A percentile compares a stretch with the other conserved stretches of the same genome.
phyloP scores from a whole-genome alignment of 2,888 invertebrate species.

The Junonia oenone region DNA sequence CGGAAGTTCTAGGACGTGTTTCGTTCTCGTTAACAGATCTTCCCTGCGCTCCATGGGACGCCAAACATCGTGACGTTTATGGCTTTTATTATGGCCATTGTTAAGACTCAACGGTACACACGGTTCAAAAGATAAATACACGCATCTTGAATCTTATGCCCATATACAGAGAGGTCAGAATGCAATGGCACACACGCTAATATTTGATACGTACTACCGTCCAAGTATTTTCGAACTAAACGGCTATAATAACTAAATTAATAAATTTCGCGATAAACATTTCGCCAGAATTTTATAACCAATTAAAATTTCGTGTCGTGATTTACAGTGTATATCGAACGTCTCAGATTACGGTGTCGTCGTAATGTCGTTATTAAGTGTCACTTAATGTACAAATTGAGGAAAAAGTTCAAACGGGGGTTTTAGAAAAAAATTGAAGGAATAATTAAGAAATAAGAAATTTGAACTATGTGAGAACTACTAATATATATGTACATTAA shows the following conservation, averaged over 20 bases:
- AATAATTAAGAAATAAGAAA: too few relatives aligned
- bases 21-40: slow-evolving; percentile 67
- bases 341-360: background rate
- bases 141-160: background rate
- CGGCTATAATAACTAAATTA: slow-evolving; percentile 10
- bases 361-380: background rate
- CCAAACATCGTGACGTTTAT: slow-evolving; percentile 66
- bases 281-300: slow-evolving; percentile 1
- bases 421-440: background rate
- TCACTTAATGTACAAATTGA: background rate
- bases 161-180: slow-evolving; percentile 11
- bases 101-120: slow-evolving; percentile 43
- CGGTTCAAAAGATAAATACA: slow-evolving; percentile 4
- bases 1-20: slow-evolving; percentile 55
- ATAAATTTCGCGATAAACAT: slow-evolving; percentile 14
- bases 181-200: background rate
- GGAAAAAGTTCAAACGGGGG: background rate
- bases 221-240: slow-evolving; percentile 4
- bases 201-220: background rate
- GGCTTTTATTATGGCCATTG: slow-evolving; percentile 62
- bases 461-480: too few relatives aligned
- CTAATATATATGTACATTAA: too few relatives aligned
- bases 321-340: background rate
- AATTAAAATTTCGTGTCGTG: background rate
- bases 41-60: slow-evolving; percentile 60